Evolutionary conservation across 1,140 invertebrate species (phyloP), one percentile per base, ranked within the genome.

Genomic region (Pararge aegeria): DNA sequence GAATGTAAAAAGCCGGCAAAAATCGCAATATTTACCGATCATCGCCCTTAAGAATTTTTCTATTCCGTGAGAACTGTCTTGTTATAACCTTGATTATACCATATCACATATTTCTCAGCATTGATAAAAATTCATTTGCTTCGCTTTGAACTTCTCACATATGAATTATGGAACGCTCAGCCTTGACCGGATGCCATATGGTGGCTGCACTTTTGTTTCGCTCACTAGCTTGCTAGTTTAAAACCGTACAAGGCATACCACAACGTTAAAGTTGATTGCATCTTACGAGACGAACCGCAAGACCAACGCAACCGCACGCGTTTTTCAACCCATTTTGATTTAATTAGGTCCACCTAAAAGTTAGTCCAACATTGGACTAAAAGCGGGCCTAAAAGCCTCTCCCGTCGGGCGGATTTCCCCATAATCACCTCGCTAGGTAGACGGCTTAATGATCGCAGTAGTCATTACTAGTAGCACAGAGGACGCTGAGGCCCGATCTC

Each of bases 131-230:
- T n/a, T n/a, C n/a, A n/a, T 54, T 55, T 61, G 55, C 65, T 73
- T 70, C 65, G 55, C 65, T 73, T 70, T 73, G 62, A 69, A 70
- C 61, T 68, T 71, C 56, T 78, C 71, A 62, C 68, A 66, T 34
- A 34, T 34, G 30, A n/a, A 27, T 34, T 56, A 64, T 64, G 44
- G 67, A 69, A 59, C 61, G 58, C 52, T 68, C 66, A 67, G 59
- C 81, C 81, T 82, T 82, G 81, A 80, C 77, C 73, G 44, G 64
- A 16, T 51, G 46, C 64, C 64, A 66, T 66, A 66, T 66, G 64
- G 64, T 49, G n/a, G 54, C 5, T 42, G 49, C 64, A 40, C 55
- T 57, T 44, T 50, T 40, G 37, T 63, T 74, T 64, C 55, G 71
- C 55, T 70, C 34, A 63, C 50, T 58, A 16, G 71, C 54, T 70